Evolutionary conservation across 2,888 invertebrate species (phyloP).

Genomic region (Spodoptera exigua): DNA sequence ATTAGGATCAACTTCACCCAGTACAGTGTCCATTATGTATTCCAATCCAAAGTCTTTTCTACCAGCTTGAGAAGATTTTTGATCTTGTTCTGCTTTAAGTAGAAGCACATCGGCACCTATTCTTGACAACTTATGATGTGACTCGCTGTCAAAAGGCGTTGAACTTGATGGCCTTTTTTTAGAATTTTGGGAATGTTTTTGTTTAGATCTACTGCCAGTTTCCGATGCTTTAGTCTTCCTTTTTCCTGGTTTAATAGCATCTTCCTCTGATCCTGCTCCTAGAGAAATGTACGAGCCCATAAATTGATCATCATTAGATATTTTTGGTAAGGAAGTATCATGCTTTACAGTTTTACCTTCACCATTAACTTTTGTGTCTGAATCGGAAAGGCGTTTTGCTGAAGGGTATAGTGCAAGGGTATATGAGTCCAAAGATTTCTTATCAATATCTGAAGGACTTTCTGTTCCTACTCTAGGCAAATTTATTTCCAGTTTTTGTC

Average conservation of each 20-base stretch:
- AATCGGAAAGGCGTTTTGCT: constrained; percentile 55
- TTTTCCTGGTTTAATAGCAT: constrained; percentile 8
- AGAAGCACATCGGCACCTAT: constrained; percentile 67
- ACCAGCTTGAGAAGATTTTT: constrained; percentile 13
- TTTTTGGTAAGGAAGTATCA: constrained; percentile 52
- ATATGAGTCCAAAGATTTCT: constrained; percentile 70
- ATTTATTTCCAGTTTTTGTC: constrained; percentile 69
- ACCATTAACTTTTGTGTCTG: constrained; percentile 52
- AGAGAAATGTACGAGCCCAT: constrained; percentile 32
- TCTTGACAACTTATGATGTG: constrained; percentile 67
- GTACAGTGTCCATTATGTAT: constrained; percentile 70
- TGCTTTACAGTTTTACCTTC: constrained; percentile 33
- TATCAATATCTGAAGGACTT: constrained; percentile 66
- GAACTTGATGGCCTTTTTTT: constrained; percentile 21
- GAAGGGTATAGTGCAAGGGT: constrained; percentile 60
- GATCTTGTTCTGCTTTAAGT: constrained; percentile 56
- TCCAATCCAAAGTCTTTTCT: constrained; percentile 66
- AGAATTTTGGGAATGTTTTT: constrained; percentile 21
- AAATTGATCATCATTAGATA: constrained; percentile 54
- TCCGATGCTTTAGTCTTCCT: constrained; percentile 14
- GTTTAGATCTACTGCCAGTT: constrained; percentile 22
- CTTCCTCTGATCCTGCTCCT: constrained; percentile 23
- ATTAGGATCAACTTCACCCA: constrained; percentile 63
- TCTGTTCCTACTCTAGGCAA: constrained; percentile 69
- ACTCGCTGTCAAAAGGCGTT: constrained; percentile 37